Conservation (phyloP, 2,797 vertebrate genomes). For the Oophaga sylvatica region DNA sequence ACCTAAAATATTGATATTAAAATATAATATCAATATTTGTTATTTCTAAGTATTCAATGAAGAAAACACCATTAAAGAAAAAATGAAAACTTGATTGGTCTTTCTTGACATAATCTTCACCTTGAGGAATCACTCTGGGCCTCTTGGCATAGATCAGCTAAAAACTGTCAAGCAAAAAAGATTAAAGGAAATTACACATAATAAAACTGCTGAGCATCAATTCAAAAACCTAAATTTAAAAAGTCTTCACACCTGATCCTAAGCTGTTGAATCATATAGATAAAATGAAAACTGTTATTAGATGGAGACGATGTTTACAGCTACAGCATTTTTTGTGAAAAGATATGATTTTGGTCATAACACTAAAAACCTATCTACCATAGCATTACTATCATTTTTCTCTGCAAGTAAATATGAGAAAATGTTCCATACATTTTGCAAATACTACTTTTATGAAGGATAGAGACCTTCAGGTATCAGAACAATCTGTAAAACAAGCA, state of each 20-base stretch:
- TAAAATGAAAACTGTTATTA: constrained; percentile 26
- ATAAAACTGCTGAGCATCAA: neutral
- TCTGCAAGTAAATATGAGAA: constrained; percentile 39
- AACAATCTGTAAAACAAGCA: constrained; percentile 33
- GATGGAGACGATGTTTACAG: neutral
- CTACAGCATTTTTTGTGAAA: constrained; percentile 3
- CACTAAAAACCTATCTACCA: constrained; percentile 21
- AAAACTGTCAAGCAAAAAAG: neutral
- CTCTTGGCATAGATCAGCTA: neutral
- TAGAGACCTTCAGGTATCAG: constrained; percentile 35
- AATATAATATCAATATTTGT: neutral
- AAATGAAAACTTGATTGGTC: neutral
- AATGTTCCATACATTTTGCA: constrained; percentile 17
- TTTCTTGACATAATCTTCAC: neutral
- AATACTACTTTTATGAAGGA: constrained; percentile 10
- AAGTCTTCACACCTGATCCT: neutral
- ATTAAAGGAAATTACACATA: neutral
- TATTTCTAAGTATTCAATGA: neutral
- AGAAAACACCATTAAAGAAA: neutral
- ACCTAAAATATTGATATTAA: neutral
- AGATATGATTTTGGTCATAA: constrained; percentile 20
- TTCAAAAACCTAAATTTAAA: neutral
- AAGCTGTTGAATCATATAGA: constrained; percentile 11
- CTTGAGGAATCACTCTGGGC: neutral
- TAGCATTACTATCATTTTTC: constrained; percentile 33